Conservation (phyloP, 2,797 vertebrate species). For the Cephalopachus bancanus region DNA sequence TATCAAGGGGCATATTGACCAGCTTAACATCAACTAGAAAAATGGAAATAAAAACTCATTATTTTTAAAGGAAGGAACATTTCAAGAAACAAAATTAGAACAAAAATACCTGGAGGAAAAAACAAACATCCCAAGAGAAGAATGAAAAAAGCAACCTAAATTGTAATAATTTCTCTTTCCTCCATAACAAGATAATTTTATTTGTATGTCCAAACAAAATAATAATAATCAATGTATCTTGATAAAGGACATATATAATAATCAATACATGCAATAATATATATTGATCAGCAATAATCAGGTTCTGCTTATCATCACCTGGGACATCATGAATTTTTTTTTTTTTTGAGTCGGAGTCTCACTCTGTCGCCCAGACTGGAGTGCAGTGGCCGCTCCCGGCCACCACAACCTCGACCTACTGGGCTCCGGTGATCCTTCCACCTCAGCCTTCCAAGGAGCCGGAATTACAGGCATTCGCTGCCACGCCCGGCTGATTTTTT, state of each 20-base stretch:
- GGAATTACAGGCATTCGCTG: no score
- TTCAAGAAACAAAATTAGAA: conserved; percentile 58
- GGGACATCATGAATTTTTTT: background rate
- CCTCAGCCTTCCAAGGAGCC: no score
- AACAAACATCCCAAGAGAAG: background rate
- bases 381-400: no score
- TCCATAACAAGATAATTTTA: background rate
- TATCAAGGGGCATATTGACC: background rate
- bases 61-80: conserved; percentile 25
- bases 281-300: background rate
- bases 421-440: no score
- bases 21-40: conserved; percentile 44
- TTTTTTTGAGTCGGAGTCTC: no score
- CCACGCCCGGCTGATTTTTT: no score
- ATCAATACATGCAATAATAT: background rate
- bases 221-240: background rate
- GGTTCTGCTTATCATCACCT: background rate
- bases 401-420: no score
- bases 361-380: no score
- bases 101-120: background rate
- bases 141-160: background rate
- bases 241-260: background rate
- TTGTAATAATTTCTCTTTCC: background rate
- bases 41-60: background rate
- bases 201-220: conserved; percentile 11